Base-by-base conservation (phyloP, 2,888 invertebrate species). In the Eupithecia subumbrata region DNA sequence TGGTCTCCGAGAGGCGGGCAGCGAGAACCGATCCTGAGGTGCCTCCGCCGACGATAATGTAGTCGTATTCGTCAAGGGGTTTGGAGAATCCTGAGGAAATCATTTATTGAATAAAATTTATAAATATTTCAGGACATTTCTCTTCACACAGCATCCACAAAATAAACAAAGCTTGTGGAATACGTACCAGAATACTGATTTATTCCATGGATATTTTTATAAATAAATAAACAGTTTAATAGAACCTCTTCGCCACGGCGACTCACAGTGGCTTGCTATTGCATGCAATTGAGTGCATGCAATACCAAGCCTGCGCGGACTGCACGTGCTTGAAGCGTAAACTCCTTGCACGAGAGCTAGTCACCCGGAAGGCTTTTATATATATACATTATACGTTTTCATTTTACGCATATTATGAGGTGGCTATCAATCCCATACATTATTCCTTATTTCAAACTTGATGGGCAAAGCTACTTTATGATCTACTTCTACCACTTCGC, bases 1-100 rank as follows among this genome's bases (percentile, higher is more conserved):
- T 93, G 64, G 90, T 96, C 88, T 97, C 97, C 0, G 96, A 95
- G 0, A 97, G 91, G 2, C 97, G 95, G 81, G 97, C 96, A 0
- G 97, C 97, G 14, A 97, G 84, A 0, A 96, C 96, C 0, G 97
- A 96, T 0, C 97, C 97, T 0, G 96, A 96, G 0, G 97, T 96
- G 0, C 97, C 97, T 0, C 96, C 96, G 0, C 97, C 97, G 0
- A 97, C 94, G 34, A 97, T 92, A 5, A 97, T 92, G 82, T 97
- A 97, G 84, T 97, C 97, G 86, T 96, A 97, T 87, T 94, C 95
- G 7, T 94, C 91, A 22, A 91, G 82, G 0, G 91, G 88, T 76
- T 83, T 81, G 4, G 81, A 83, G 76, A 82, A 88, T 45, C 91
- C 92, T 92, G 84, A 3, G 88, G 87, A 67, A 25, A 67, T 1